phyloP scores from a whole-genome alignment of 2,888 invertebrate genomes.

The Cataglyphis livida region DNA sequence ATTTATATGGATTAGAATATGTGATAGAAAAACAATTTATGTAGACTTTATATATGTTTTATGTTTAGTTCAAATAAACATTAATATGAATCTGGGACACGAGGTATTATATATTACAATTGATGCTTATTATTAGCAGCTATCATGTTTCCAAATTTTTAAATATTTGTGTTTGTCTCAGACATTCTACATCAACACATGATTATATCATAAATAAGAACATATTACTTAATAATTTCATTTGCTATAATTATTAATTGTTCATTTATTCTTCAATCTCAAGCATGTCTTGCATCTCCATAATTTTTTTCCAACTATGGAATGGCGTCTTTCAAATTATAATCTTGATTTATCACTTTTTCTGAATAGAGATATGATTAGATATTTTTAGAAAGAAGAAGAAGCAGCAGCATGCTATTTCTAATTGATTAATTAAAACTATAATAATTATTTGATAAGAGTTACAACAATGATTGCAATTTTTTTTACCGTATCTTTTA shows the following conservation, averaged over 20 bases:
- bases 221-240: slow-evolving; percentile 73
- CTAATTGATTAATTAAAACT: background rate
- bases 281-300: slow-evolving; percentile 73
- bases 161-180: slow-evolving; percentile 25
- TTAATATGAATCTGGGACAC: slow-evolving; percentile 37
- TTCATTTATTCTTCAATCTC: slow-evolving; percentile 71
- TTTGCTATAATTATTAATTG: slow-evolving; percentile 64
- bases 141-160: slow-evolving; percentile 60
- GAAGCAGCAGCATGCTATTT: slow-evolving; percentile 49
- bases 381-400: slow-evolving; percentile 26
- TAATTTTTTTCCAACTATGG: slow-evolving; percentile 45
- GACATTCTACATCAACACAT: slow-evolving; percentile 16
- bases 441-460: background rate
- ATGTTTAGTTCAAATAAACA: background rate
- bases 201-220: slow-evolving; percentile 33
- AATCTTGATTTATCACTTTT: background rate
- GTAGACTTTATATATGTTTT: slow-evolving; percentile 18
- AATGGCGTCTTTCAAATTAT: background rate
- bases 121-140: slow-evolving; percentile 56
- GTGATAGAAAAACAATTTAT: background rate
- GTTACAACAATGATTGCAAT: background rate
- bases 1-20: background rate
- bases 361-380: background rate
- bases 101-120: slow-evolving; percentile 50
- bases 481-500: slow-evolving; percentile 2